Evolutionary conservation across 2,888 invertebrate species (phyloP).

Genomic region (Lampropteryx suffumata): DNA sequence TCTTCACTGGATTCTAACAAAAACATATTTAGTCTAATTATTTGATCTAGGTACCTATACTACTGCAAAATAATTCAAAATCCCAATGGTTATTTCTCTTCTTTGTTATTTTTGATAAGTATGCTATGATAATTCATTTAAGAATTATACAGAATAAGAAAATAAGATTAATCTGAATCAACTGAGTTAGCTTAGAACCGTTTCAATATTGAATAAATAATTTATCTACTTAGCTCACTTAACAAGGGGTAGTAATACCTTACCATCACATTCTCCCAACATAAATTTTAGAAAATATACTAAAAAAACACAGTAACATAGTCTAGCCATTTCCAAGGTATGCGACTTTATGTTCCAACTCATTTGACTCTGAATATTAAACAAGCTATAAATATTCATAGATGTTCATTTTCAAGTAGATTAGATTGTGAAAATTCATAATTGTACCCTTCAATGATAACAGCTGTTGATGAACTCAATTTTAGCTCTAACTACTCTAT

Average conservation of each 20-base stretch:
- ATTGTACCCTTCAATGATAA: slow-evolving; percentile 1
- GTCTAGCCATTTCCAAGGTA: slow-evolving; percentile 19
- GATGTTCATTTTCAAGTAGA: slow-evolving; percentile 10
- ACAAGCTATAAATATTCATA: slow-evolving; percentile 12
- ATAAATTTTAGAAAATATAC: slow-evolving; percentile 8
- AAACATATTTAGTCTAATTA: too few relatives aligned
- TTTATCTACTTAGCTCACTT: too few relatives aligned
- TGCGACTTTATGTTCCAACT: slow-evolving; percentile 9
- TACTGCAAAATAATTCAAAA: too few relatives aligned
- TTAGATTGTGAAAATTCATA: slow-evolving; percentile 12
- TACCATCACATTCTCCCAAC: slow-evolving; percentile 13
- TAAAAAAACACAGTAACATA: slow-evolving; percentile 10
- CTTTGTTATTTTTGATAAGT: too few relatives aligned
- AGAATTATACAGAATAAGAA: too few relatives aligned
- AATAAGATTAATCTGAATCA: too few relatives aligned
- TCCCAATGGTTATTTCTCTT: too few relatives aligned
- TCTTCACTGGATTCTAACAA: slow-evolving; percentile 33
- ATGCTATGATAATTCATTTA: too few relatives aligned
- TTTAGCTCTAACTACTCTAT: background rate
- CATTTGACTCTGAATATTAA: slow-evolving; percentile 5
- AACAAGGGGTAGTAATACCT: background rate
- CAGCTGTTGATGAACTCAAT: background rate
- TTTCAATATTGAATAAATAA: too few relatives aligned
- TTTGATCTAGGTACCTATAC: background rate
- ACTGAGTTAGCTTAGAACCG: too few relatives aligned